Base-by-base conservation (phyloP, 2,888 invertebrate genomes). In the Microplitis deprimator region DNA sequence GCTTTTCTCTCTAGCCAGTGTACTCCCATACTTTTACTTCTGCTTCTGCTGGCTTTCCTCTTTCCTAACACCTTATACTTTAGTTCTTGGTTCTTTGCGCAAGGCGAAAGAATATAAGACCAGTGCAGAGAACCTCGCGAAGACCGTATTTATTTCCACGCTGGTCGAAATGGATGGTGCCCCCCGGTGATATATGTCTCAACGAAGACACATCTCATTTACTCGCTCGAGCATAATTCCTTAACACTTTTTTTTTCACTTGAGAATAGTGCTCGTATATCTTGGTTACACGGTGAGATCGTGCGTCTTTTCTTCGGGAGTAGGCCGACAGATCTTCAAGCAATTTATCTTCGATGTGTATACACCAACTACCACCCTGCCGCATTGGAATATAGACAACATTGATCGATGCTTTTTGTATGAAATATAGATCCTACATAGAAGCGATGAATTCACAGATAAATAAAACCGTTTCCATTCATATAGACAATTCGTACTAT, bases 131-230 rank as follows among this genome's bases (percentile, higher is more conserved):
- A 81, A 8, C 50, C 50, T 50, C 50, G 13, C 8, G 84, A 80
- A 82, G 85, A 87, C 86, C 86, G 87, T 88, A 87, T 88, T 88
- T 88, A 88, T 88, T 87, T 88, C 86, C 86, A 83, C 80, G 80
- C 79, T 75, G 72, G 79, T 77, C 81, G 76, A 80, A 81, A 82
- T 81, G 80, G 82, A 82, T 82, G 81, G 82, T 79, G 80, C 79
- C 79, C 65, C 38, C 73, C 72, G 81, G 82, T 83, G 83, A 83
- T 83, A 80, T 82, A 83, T 82, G 83, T 82, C 80, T 81, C 81
- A 79, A 84, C 83, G 86, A 86, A 90, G 90, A 91, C 91, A 91
- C 91, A 91, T 91, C 91, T 91, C 91, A 91, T 91, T 91, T 91
- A 90, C 91, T 89, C 86, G 82, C 89, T 85, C 87, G 85, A 86